Base-by-base conservation (phyloP, 2,888 invertebrate species). In the Gasteruption jaculator region DNA sequence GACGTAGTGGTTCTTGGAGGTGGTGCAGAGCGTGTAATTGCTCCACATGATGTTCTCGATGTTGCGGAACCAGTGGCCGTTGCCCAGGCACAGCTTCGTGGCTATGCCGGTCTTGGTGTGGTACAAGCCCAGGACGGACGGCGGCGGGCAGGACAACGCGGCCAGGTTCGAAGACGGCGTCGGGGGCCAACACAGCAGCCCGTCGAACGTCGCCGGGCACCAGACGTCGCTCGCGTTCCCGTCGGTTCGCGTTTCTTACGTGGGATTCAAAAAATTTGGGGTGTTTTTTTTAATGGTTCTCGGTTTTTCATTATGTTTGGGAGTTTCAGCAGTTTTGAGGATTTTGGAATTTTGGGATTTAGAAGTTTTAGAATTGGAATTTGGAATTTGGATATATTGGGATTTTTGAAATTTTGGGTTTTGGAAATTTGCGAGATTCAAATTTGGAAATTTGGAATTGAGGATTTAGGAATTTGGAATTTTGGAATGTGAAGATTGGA, bases 171-270 rank as follows among this genome's bases (percentile, higher is more conserved):
- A 74, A 7, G 74, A 71, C 32, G 58, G 52, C 0, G 75, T 73
- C 18, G 62, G 60, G 1, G 73, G 69, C 79, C 79, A 80, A 52
- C 79, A 80, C 26, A 75, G 58, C 32, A 74, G 58, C 1, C 73
- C 74, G 51, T 79, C 79, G 63, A 77, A 78, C n/a, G 71, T 53
- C 5, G 68, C 55, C 2, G 70, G 65, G 52, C 78, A 78, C 25
- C 45, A 42, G 2, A 40, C 11, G 15, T 36, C 24, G 2, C 48
- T 48, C 5, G 15, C 36, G 33, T 53, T 53, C 22, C 25, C 39
- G 7, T 12, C 19, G n/a, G n/a, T n/a, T 12, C 24, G 27, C 2
- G 41, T 21, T 27, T 48, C 53, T 53, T 20, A 38, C 35, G n/a
- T 26, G n/a, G 12, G 11, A 21, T 15, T n/a, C 16, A 30, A 26